Conservation (phyloP, 2,113 vertebrate species). For the Hiodon tergisus region DNA sequence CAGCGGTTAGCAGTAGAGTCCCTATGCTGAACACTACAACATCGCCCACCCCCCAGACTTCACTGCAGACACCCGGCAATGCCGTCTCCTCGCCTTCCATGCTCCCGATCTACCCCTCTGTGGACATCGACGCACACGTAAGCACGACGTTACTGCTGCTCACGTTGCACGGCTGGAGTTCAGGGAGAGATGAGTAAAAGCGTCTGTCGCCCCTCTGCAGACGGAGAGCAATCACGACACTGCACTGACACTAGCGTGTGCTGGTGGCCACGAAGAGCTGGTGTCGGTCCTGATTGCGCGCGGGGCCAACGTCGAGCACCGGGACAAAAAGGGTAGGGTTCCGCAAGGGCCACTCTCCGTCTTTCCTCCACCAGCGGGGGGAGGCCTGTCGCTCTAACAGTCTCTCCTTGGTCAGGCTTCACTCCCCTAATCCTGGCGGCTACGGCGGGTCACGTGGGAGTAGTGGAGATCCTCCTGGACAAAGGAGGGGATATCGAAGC, state of each 20-base stretch:
- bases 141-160: slow-evolving; percentile 40
- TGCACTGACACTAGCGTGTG: slow-evolving; percentile 91
- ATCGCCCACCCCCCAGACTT: slow-evolving; percentile 74
- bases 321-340: slow-evolving; percentile 90
- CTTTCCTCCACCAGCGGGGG: no score
- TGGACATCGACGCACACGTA: slow-evolving; percentile 97
- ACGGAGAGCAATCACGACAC: slow-evolving; percentile 99
- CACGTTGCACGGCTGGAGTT: no score
- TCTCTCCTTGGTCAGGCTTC: slow-evolving; percentile 67
- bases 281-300: slow-evolving; percentile 93
- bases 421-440: slow-evolving; percentile 95
- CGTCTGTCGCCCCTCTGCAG: slow-evolving; percentile 46
- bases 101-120: slow-evolving; percentile 86
- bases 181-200: neutral
- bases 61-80: slow-evolving; percentile 69
- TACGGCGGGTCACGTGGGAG: slow-evolving; percentile 93
- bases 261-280: slow-evolving; percentile 94
- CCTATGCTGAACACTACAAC: slow-evolving; percentile 78
- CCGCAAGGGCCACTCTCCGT: neutral
- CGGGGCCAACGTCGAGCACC: slow-evolving; percentile 94
- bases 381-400: neutral
- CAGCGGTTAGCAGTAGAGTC: slow-evolving; percentile 92
- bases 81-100: slow-evolving; percentile 76
- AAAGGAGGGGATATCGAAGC: slow-evolving; percentile 98
- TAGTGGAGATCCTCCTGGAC: slow-evolving; percentile 94